Evolutionary conservation across 2,888 invertebrate genomes (phyloP).

Genomic region (Metopia argyrocephala): DNA sequence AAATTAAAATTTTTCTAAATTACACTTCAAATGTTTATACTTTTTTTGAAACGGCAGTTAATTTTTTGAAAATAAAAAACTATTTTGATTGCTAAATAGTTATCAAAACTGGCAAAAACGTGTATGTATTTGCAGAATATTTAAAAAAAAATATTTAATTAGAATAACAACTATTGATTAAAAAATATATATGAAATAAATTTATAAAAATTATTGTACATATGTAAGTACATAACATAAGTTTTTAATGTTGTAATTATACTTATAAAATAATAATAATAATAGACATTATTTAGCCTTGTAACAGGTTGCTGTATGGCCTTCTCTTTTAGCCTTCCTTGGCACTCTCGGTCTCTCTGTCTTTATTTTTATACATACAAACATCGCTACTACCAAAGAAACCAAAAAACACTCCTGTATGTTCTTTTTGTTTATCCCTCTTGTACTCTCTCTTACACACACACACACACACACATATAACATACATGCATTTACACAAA

Average conservation of each 20-base stretch:
- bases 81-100: too few relatives aligned
- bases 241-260: not conserved
- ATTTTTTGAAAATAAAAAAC: too few relatives aligned
- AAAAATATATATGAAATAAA: too few relatives aligned
- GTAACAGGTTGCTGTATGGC: slow-evolving; percentile 61
- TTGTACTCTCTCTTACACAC: slow-evolving; percentile 9
- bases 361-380: not conserved
- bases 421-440: slow-evolving; percentile 39
- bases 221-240: too few relatives aligned
- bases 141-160: too few relatives aligned
- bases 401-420: slow-evolving; percentile 18
- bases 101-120: too few relatives aligned
- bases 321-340: slow-evolving; percentile 32
- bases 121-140: too few relatives aligned
- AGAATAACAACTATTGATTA: too few relatives aligned
- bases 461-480: slow-evolving; percentile 9
- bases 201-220: too few relatives aligned
- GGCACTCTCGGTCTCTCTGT: not conserved
- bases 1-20: too few relatives aligned
- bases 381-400: slow-evolving; percentile 27
- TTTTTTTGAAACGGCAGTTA: too few relatives aligned
- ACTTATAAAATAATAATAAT: not conserved
- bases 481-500: not conserved
- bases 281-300: slow-evolving; percentile 31
- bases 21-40: too few relatives aligned